phyloP scores from a whole-genome alignment of 1,140 invertebrate species.

The Tetramorium parvispinum region DNA sequence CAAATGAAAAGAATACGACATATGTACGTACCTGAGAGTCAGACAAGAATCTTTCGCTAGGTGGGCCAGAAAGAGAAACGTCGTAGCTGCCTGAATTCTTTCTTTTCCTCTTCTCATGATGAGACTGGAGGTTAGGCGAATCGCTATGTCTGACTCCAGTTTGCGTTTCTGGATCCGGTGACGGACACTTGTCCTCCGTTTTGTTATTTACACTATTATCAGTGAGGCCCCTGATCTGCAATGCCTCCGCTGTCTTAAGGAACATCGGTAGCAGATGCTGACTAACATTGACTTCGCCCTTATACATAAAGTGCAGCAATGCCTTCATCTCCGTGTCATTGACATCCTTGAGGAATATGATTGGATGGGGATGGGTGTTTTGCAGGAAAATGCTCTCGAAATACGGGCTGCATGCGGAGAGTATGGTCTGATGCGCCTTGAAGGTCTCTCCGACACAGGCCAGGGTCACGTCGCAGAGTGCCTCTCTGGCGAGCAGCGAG shows the following conservation, averaged over 20 bases:
- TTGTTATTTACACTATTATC: constrained; percentile 90
- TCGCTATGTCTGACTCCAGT: constrained; percentile 78
- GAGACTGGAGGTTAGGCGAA: constrained; percentile 80
- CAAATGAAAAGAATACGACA: not conserved
- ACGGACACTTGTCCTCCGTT: constrained; percentile 81
- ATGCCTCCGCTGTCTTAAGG: constrained; percentile 95
- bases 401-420: constrained; percentile 97
- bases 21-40: constrained; percentile 87
- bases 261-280: constrained; percentile 95
- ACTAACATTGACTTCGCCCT: constrained; percentile 95
- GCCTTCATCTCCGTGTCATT: constrained; percentile 95
- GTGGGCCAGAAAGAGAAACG: constrained; percentile 88
- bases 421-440: constrained; percentile 96
- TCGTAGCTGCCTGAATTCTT: constrained; percentile 90
- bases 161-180: constrained; percentile 81
- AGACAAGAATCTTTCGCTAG: constrained; percentile 88
- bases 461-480: constrained; percentile 96
- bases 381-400: constrained; percentile 97
- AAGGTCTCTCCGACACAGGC: constrained; percentile 96
- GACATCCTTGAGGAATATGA: constrained; percentile 96
- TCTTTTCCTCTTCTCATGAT: constrained; percentile 89
- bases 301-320: constrained; percentile 96
- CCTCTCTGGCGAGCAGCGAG: constrained; percentile 93
- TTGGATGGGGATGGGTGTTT: constrained; percentile 96
- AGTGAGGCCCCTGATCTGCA: constrained; percentile 95